Conservation (phyloP, 1,140 invertebrate species). For the Ceratina australensis region DNA sequence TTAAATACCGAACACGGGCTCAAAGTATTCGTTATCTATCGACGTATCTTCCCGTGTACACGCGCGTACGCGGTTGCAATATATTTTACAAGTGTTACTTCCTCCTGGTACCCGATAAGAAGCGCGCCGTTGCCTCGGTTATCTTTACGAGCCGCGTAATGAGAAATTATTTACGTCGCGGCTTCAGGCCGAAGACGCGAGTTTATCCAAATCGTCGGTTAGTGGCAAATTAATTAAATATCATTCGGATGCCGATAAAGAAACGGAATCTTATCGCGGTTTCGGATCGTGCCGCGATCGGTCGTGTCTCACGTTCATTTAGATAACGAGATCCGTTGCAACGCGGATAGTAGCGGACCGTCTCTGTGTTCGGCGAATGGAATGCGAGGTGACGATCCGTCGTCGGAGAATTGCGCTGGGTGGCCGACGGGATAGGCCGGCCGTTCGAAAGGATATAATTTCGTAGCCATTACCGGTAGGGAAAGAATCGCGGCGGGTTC, state of each 20-base stretch:
- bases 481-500: constrained; percentile 45
- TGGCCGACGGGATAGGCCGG: constrained; percentile 35
- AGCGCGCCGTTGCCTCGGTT: constrained; percentile 43
- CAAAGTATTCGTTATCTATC: constrained; percentile 31
- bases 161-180: constrained; percentile 57
- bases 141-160: constrained; percentile 55
- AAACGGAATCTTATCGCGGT: constrained; percentile 33
- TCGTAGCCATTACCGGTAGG: constrained; percentile 48
- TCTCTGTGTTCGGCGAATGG: constrained; percentile 18
- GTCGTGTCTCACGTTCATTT: constrained; percentile 47
- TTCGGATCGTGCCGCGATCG: not conserved
- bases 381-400: constrained; percentile 59
- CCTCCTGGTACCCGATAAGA: constrained; percentile 50
- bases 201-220: constrained; percentile 29
- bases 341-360: not conserved
- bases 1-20: no score
- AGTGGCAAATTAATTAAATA: constrained; percentile 44
- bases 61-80: constrained; percentile 37
- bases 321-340: constrained; percentile 52
- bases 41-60: constrained; percentile 49
- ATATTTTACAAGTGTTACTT: constrained; percentile 64
- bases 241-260: constrained; percentile 36
- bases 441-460: constrained; percentile 57
- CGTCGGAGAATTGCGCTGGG: constrained; percentile 53
- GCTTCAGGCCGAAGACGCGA: not conserved